phyloP scores from a whole-genome alignment of 2,888 invertebrate genomes.

The Nomada lathburiana region DNA sequence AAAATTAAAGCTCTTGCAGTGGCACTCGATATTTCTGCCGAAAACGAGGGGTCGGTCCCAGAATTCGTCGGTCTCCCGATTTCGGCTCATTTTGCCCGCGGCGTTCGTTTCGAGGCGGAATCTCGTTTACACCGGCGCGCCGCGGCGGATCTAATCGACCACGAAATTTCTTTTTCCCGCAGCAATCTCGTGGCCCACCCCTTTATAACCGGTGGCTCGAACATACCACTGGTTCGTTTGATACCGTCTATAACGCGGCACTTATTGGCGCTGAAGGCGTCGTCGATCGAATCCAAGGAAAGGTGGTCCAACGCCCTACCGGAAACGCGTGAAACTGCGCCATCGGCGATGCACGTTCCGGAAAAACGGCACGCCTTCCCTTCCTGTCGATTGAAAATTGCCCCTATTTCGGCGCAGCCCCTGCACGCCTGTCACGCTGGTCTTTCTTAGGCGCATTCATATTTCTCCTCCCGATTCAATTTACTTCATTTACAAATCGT shows the following conservation, averaged over 20 bases:
- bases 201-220: constrained; percentile 43
- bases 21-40: neutral
- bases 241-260: constrained; percentile 51
- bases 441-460: neutral
- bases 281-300: constrained; percentile 41
- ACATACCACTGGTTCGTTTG: constrained; percentile 49
- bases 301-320: neutral
- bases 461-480: neutral
- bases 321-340: constrained; percentile 53
- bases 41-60: neutral
- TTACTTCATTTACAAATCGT: neutral
- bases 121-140: constrained; percentile 66
- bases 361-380: constrained; percentile 26
- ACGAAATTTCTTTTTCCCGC: constrained; percentile 69
- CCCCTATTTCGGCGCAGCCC: constrained; percentile 28
- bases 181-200: constrained; percentile 43
- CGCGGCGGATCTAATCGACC: constrained; percentile 66
- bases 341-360: constrained; percentile 35
- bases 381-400: constrained; percentile 51
- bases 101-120: constrained; percentile 57
- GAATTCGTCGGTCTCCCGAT: constrained; percentile 19
- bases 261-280: constrained; percentile 55
- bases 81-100: constrained; percentile 45
- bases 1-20: neutral
- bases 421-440: neutral